Percentiles rank a stretch among this genome's conserved stretches.
Conservation (phyloP, 2,888 invertebrate species). For the Acleris literana region DNA sequence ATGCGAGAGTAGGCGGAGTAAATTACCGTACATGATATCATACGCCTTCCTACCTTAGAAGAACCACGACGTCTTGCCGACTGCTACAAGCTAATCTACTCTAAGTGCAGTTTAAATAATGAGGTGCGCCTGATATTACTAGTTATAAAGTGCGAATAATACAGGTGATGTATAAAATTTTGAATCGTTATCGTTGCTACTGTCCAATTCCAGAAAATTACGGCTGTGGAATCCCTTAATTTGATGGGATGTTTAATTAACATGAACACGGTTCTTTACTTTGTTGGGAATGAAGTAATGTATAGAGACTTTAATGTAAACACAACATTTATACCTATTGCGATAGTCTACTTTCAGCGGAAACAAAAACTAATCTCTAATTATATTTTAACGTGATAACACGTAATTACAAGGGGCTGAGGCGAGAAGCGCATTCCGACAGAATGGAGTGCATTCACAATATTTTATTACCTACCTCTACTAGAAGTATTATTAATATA, state of each 20-base stretch:
- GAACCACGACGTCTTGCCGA: slow-evolving; percentile 57
- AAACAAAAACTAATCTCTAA: slow-evolving; percentile 55
- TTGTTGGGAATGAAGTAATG: slow-evolving; percentile 10
- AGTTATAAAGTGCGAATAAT: slow-evolving; percentile 27
- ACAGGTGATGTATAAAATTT: slow-evolving; percentile 23
- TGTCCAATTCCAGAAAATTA: slow-evolving; percentile 40
- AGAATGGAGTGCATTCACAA: slow-evolving; percentile 68
- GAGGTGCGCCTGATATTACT: slow-evolving; percentile 39
- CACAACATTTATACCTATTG: slow-evolving; percentile 48
- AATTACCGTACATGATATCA: slow-evolving; percentile 78
- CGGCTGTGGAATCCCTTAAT: not conserved
- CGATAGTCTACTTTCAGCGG: slow-evolving; percentile 63
- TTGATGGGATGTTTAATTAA: slow-evolving; percentile 10
- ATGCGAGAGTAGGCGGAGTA: slow-evolving; percentile 55
- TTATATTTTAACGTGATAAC: slow-evolving; percentile 46
- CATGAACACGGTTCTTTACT: slow-evolving; percentile 1
- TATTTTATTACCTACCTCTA: slow-evolving; percentile 27
- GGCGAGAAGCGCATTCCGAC: slow-evolving; percentile 61
- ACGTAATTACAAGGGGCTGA: slow-evolving; percentile 61
- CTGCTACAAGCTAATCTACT: slow-evolving; percentile 60
- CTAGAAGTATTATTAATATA: not conserved
- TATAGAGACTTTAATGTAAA: slow-evolving; percentile 36
- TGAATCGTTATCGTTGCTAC: slow-evolving; percentile 1
- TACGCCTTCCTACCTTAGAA: slow-evolving; percentile 57
- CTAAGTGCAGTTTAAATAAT: slow-evolving; percentile 70